Evolutionary conservation across 2,113 vertebrate species (phyloP).

Genomic region (Anoura caudifer): DNA sequence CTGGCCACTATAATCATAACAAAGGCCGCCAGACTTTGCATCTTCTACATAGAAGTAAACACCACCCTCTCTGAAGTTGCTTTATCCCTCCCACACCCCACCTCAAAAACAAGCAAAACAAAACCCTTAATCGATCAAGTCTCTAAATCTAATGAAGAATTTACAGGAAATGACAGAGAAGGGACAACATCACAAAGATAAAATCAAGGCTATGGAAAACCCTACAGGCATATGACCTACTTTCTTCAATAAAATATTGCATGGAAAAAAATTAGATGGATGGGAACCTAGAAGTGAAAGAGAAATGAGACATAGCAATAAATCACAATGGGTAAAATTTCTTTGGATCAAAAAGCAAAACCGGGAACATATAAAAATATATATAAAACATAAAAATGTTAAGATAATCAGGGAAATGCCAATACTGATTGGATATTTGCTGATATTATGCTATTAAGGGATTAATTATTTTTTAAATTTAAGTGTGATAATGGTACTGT

Average conservation of each 20-base stretch:
- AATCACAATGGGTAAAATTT: not conserved
- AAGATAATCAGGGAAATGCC: not conserved
- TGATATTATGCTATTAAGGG: not conserved
- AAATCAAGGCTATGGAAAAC: not conserved
- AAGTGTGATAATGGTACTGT: not conserved
- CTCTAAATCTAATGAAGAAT: not conserved
- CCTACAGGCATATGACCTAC: not conserved
- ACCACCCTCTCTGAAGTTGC: not conserved
- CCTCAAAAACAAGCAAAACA: not conserved
- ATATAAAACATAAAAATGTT: not conserved
- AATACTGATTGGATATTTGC: not conserved
- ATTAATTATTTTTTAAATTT: slow-evolving; percentile 8
- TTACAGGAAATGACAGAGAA: not conserved
- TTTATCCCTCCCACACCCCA: not conserved
- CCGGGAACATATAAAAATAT: not conserved
- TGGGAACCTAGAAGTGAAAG: not conserved
- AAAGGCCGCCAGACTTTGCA: not conserved
- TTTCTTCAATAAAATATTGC: not conserved
- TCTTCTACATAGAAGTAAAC: not conserved
- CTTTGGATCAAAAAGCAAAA: not conserved
- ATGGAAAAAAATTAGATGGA: not conserved
- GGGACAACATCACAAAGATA: not conserved
- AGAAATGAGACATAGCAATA: not conserved
- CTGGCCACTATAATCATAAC: not conserved
- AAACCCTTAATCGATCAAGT: not conserved